Evolutionary conservation across 2,797 vertebrate species (phyloP).

Genomic region (Passerculus sandwichensis): DNA sequence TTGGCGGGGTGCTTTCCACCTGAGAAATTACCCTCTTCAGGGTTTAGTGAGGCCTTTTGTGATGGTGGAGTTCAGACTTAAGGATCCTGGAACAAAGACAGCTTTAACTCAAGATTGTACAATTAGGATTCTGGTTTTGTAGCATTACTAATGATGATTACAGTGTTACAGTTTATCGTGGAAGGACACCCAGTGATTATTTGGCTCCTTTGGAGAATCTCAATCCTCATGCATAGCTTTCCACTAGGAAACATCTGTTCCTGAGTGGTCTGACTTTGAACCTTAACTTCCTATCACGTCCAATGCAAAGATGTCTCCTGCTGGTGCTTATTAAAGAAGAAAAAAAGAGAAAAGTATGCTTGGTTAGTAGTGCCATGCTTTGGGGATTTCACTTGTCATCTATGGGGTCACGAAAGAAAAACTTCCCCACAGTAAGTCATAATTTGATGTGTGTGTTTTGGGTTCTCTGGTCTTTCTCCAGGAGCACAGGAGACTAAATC

Average conservation of each 20-base stretch:
- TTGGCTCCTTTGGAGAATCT: not conserved
- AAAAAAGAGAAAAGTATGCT: not conserved
- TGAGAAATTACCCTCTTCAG: not conserved
- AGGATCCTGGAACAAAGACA: conserved; percentile 3
- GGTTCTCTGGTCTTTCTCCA: conserved; percentile 7
- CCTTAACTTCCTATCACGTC: conserved; percentile 4
- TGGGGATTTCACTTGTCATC: conserved; percentile 44
- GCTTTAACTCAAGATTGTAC: conserved; percentile 16
- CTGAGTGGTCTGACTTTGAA: conserved; percentile 28
- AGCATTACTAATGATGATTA: conserved; percentile 36
- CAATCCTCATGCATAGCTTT: conserved; percentile 27
- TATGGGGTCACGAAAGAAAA: conserved; percentile 9
- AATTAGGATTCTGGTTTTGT: conserved; percentile 1
- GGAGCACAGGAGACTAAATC: not conserved
- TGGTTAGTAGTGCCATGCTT: conserved; percentile 39
- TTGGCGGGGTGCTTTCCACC: not conserved
- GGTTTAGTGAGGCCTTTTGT: not conserved
- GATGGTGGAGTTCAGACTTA: not conserved
- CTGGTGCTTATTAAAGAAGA: conserved; percentile 25
- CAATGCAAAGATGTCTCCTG: conserved; percentile 33
- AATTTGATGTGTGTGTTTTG: conserved; percentile 11
- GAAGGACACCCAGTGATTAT: not conserved
- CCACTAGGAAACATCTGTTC: conserved; percentile 42
- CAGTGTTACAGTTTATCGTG: not conserved
- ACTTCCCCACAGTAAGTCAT: not conserved